phyloP scores from a whole-genome alignment of 2,113 vertebrate species.

The Archilochus colubris region DNA sequence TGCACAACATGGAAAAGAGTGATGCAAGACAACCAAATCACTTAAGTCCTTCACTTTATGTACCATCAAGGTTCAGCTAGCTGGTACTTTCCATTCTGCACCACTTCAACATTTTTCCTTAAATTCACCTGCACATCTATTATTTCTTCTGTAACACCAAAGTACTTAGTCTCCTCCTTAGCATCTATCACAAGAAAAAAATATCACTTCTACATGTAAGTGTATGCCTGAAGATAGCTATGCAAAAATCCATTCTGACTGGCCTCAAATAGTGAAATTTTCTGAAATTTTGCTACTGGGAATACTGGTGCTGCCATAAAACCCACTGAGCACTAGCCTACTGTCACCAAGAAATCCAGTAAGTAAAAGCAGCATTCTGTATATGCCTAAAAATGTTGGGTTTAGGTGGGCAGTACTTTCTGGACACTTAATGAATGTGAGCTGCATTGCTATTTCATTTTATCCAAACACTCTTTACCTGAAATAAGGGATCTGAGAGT shows the following conservation, averaged over 20 bases:
- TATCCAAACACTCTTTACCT: neutral
- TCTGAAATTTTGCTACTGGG: neutral
- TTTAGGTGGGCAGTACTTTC: neutral
- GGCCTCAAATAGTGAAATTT: neutral
- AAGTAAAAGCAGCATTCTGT: neutral
- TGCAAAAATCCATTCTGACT: neutral
- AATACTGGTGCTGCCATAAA: neutral
- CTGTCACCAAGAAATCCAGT: neutral
- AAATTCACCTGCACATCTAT: neutral
- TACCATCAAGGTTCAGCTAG: neutral
- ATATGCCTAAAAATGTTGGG: neutral
- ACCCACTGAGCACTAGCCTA: neutral
- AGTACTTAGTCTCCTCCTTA: neutral
- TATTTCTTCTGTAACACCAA: neutral
- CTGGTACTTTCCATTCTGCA: conserved; percentile 1
- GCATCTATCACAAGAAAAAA: neutral
- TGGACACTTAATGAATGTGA: neutral
- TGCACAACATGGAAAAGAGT: neutral
- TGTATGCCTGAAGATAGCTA: neutral
- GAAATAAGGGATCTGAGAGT: neutral
- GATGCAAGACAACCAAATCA: neutral
- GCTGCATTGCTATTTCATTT: neutral
- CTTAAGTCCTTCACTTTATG: neutral
- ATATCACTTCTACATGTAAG: neutral
- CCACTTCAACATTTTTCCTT: neutral